Base-by-base conservation (phyloP, 2,888 invertebrate genomes). In the Leptinotarsa juncta region DNA sequence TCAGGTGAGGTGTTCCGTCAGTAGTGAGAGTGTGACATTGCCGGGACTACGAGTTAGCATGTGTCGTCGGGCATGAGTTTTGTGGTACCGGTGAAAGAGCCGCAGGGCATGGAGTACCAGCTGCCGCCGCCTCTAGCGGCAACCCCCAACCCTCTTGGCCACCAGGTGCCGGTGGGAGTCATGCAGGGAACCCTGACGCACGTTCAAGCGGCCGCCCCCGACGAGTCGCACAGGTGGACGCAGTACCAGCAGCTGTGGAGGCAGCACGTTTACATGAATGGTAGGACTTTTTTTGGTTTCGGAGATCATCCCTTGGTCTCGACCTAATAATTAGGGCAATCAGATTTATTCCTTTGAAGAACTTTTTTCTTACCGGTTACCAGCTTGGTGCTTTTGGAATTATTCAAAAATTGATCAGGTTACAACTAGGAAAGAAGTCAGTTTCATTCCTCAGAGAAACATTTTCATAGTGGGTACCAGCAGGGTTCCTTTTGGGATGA, bases 161-260 rank as follows among this genome's bases (percentile, higher is more conserved):
- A 86, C 78, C 91, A 90, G 87, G 91, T 92, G 84, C 91, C 92
- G 81, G 91, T 92, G 81, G 92, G 90, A 79, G 92, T 92, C 81
- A 90, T 92, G 83, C 91, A 92, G 85, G 92, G 91, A 81, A 91
- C 92, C 84, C 90, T 92, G 84, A 91, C 91, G 73, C 91, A 92
- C 88, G 90, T 91, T 82, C 91, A 92, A 84, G 90, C 91, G 86
- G 77, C 80, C 23, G 68, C 70, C 14, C 91, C 91, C 84, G 89
- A 91, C 82, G 90, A 91, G 73, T 90, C 86, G 20, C 87, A 87
- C 72, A 84, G 91, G 77, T 94, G 94, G 94, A 91, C 91, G 82
- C 94, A 94, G 89, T 94, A 94, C 87, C 91, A 92, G 83, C 94
- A 94, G 88, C 91, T 94, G 81, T 94, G 94, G 94, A 90, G 94